Evolutionary conservation across 30 jellyfish, hydroid and myxozoan genomes (phyloP).

Genomic region (Rhopilema esculentum): DNA sequence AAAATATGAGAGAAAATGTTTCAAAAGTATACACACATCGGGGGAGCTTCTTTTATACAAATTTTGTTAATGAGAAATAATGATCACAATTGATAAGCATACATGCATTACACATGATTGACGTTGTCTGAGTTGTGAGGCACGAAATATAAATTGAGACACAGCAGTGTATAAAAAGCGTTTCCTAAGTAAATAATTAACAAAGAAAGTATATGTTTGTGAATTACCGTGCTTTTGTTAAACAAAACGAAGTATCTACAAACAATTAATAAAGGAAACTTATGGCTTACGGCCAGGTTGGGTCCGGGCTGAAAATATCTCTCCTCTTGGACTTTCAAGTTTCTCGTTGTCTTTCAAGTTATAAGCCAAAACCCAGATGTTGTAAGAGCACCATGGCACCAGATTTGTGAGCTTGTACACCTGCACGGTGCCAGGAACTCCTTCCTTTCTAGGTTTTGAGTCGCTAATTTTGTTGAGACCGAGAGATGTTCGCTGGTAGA

Average conservation of each 20-base stretch:
- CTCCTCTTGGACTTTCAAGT: constrained; percentile 49
- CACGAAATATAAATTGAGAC: too few species aligned
- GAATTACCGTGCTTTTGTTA: too few species aligned
- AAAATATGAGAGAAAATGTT: too few species aligned
- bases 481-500: constrained; percentile 37
- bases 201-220: too few species aligned
- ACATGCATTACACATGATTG: too few species aligned
- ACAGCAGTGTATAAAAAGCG: too few species aligned
- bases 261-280: background rate
- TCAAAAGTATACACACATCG: too few species aligned
- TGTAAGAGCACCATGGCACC: constrained; percentile 82
- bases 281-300: constrained; percentile 48
- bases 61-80: too few species aligned
- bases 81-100: too few species aligned
- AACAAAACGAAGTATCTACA: background rate
- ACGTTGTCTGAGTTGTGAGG: too few species aligned
- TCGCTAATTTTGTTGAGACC: constrained; percentile 19
- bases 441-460: constrained; percentile 45
- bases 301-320: constrained; percentile 31
- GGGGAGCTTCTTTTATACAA: too few species aligned
- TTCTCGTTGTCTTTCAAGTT: constrained; percentile 72
- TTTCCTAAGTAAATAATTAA: too few species aligned
- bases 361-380: constrained; percentile 75
- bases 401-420: constrained; percentile 62
- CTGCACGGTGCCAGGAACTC: constrained; percentile 56